Conservation (phyloP, 2,113 vertebrate species). For the Aix galericulata region DNA sequence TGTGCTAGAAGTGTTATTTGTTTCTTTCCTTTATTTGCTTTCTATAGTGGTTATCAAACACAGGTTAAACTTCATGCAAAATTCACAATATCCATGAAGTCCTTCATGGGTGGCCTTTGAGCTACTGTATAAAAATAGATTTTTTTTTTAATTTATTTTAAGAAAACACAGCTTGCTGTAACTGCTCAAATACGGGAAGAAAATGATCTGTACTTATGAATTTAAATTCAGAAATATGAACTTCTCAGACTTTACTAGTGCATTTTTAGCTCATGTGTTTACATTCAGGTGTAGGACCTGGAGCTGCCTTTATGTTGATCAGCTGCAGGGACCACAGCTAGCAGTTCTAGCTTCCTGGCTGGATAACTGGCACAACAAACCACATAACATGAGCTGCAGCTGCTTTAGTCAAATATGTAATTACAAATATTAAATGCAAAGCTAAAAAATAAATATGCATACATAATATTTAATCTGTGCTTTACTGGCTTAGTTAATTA, state of each 20-base stretch:
- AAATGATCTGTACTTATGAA: not conserved
- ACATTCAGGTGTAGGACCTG: constrained; percentile 4
- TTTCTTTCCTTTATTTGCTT: not conserved
- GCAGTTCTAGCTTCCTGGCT: not conserved
- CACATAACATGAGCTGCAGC: not conserved
- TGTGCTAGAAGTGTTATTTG: not conserved
- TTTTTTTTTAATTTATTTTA: not conserved
- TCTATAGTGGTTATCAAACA: not conserved
- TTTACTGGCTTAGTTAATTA: not conserved
- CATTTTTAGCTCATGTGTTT: constrained; percentile 32
- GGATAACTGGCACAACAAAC: not conserved
- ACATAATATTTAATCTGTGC: not conserved
- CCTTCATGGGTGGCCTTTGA: not conserved
- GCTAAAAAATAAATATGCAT: not conserved
- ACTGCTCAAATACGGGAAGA: not conserved
- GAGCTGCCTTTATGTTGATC: not conserved
- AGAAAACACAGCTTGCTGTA: not conserved
- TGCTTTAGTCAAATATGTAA: constrained; percentile 8
- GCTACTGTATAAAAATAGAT: not conserved
- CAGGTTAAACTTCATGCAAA: not conserved
- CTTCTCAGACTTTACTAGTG: not conserved
- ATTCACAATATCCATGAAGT: not conserved
- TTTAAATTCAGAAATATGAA: not conserved
- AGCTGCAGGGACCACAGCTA: not conserved
- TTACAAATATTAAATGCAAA: constrained; percentile 3